These are phyloP conservation scores for Helicoverpa armigera DNA, from an alignment of 1,140 invertebrate species.

Conservation along the genomic window DNA sequence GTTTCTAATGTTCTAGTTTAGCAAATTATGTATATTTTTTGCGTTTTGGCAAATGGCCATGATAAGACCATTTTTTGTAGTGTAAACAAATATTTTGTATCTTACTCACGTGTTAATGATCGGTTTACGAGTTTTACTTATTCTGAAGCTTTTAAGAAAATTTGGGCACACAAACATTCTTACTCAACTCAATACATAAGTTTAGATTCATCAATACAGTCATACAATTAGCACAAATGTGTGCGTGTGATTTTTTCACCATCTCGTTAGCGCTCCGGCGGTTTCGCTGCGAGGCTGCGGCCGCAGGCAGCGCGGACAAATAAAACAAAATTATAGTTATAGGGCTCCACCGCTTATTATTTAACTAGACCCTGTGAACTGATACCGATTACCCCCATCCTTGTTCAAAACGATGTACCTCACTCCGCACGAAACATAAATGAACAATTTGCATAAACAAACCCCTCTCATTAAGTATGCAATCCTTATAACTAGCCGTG, in stretches of 20 bases:
- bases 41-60: slow-evolving; percentile 1
- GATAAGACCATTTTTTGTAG: not conserved
- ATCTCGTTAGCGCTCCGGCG: slow-evolving; percentile 79
- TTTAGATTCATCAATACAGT: slow-evolving; percentile 63
- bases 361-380: slow-evolving; percentile 82
- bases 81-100: not conserved
- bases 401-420: slow-evolving; percentile 60
- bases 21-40: not conserved
- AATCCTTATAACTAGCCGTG: slow-evolving; percentile 69
- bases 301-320: slow-evolving; percentile 76
- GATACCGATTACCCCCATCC: slow-evolving; percentile 73
- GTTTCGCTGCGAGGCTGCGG: slow-evolving; percentile 68
- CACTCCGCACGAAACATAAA: slow-evolving; percentile 53
- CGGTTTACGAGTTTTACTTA: not conserved
- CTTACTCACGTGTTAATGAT: slow-evolving; percentile 6
- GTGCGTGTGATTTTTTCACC: slow-evolving; percentile 71
- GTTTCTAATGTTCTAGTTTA: not conserved
- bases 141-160: too few species aligned
- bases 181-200: not conserved
- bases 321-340: slow-evolving; percentile 84
- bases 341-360: slow-evolving; percentile 83
- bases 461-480: slow-evolving; percentile 54
- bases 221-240: slow-evolving; percentile 65
- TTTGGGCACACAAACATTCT: too few species aligned
- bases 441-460: slow-evolving; percentile 70